These are phyloP conservation scores for Chondrosia reniformis DNA, from an alignment of 37 sponge, comb jelly and placozoan species.

Conservation along the genomic window DNA sequence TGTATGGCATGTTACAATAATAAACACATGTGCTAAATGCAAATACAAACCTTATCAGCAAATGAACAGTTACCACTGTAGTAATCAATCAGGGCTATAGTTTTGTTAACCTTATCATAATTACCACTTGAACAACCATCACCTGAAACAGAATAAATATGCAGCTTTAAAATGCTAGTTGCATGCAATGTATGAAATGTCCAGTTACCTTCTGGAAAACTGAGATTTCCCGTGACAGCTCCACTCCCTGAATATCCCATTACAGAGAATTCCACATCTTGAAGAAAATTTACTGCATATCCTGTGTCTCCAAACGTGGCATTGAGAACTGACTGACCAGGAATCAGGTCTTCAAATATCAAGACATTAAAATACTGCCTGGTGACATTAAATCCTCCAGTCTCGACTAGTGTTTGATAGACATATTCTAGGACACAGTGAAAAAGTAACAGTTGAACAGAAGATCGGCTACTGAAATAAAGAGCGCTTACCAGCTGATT, in stretches of 20 bases:
- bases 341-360: conserved; percentile 2
- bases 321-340: background rate
- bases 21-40: too few relatives aligned
- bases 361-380: background rate
- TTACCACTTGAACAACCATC: background rate
- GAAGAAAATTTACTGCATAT: background rate
- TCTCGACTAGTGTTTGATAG: background rate
- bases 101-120: background rate
- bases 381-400: background rate
- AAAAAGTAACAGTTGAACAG: background rate
- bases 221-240: too few relatives aligned
- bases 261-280: conserved; percentile 48
- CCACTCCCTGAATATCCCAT: conserved; percentile 60
- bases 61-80: conserved; percentile 8
- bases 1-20: too few relatives aligned
- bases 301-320: background rate
- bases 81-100: conserved; percentile 4
- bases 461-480: background rate
- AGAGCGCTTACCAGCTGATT: conserved; percentile 54
- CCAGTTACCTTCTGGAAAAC: background rate
- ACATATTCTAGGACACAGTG: background rate
- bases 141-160: background rate
- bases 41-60: conserved; percentile 5
- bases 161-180: background rate
- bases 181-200: conserved; percentile 16